Evolutionary conservation across 2,888 invertebrate species (phyloP).

Genomic region (Macrosiphum euphorbiae): DNA sequence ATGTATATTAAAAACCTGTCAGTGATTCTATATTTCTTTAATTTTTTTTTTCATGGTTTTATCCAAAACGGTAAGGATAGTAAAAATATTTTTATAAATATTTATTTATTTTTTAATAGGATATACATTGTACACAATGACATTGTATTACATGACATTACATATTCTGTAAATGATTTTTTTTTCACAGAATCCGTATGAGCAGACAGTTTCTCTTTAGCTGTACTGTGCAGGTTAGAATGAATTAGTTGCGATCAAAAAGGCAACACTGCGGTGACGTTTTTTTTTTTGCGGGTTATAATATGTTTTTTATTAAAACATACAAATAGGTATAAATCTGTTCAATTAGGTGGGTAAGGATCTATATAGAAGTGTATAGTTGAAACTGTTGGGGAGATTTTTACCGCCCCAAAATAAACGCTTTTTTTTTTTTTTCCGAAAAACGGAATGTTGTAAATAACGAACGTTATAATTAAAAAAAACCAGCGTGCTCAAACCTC

Average conservation of each 20-base stretch:
- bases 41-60: neutral
- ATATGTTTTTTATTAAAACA: neutral
- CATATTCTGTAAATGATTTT: no score
- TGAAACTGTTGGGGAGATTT: neutral
- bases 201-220: no score
- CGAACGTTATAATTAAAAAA: neutral
- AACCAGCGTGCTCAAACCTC: neutral
- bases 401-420: neutral
- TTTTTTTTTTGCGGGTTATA: no score
- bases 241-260: no score
- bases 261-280: no score
- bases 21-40: neutral
- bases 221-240: no score
- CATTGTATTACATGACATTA: no score
- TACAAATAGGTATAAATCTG: neutral
- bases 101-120: no score
- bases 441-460: neutral
- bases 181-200: no score
- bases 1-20: neutral
- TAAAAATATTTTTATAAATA: no score
- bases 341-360: neutral
- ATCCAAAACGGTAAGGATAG: neutral
- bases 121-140: no score
- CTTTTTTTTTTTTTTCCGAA: neutral
- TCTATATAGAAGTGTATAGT: neutral